Base-by-base conservation (phyloP, 2,113 vertebrate genomes). In the Tragelaphus strepsiceros region DNA sequence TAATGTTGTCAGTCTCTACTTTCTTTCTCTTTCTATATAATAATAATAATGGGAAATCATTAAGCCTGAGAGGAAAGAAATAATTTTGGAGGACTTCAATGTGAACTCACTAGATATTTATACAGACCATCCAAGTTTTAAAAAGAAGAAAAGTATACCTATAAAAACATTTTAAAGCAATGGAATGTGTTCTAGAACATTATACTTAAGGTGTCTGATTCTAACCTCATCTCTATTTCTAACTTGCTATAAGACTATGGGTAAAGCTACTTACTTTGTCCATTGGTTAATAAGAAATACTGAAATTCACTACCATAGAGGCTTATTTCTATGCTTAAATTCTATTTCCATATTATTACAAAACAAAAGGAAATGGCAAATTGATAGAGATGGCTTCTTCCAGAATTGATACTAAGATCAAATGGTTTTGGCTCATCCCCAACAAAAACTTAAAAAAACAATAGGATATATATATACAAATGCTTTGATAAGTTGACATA, bases 1-100 rank as follows among this genome's bases (percentile, higher is more conserved):
- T 98, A 97, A 97, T 97, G 84, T 97, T 98, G 84, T 83, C 97
- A 96, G 9, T 71, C n/a, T 94, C 88, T 96, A 62, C 32, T 81
- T 93, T 81, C 71, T 91, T 97, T 92, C 58, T 81, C 32, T 85
- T 92, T 98, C 82, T 97, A 82, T 90, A 71, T 96, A 88, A 96
- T 82, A 94, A 8, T 22, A 78, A 96, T 97, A 97, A 96, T 93
- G 39, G 35, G 19, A 96, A 95, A 96, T 90, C 58, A 78, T 88
- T 58, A 96, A 91, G 30, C n/a, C 86, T 80, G 86, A 81, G 61
- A n/a, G 56, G 87, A 46, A 97, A 71, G 39, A 93, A 56, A 88
- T 6, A 91, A 81, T 96, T 97, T 98, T 94, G 77, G 56, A 56
- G 0, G 17, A 71, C 5, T 59, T 97, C 4, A 94, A 14, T 77